Percentiles rank a stretch among this genome's conserved stretches.
Conservation (phyloP, 2,797 vertebrate species). For the Stomatorhinus walkeri region DNA sequence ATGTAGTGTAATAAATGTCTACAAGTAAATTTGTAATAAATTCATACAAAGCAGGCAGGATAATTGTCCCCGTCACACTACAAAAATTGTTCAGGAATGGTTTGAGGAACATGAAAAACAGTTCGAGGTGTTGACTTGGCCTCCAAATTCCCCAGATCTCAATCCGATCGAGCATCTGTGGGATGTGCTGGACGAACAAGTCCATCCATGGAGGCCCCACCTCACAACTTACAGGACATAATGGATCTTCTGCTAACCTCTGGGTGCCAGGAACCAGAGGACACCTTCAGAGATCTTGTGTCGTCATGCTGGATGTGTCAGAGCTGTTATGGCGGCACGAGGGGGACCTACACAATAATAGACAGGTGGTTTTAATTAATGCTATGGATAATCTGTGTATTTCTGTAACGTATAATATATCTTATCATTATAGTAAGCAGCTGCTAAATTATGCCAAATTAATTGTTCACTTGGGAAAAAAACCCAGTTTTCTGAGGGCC, state of each 20-base stretch:
- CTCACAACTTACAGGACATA: not conserved
- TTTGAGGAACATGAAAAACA: not conserved
- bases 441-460: not conserved
- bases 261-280: not conserved
- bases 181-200: not conserved
- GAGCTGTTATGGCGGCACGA: not conserved
- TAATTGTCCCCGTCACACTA: not conserved
- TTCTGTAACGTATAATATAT: not conserved
- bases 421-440: not conserved
- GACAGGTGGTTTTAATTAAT: not conserved
- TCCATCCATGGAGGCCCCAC: not conserved
- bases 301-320: not conserved
- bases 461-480: not conserved
- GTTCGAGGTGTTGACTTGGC: not conserved
- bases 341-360: not conserved
- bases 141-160: not conserved
- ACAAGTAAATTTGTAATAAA: not conserved
- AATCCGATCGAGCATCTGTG: not conserved
- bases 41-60: not conserved
- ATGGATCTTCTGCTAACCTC: not conserved
- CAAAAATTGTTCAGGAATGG: not conserved
- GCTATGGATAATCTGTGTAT: not conserved
- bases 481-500: not conserved
- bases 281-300: not conserved
- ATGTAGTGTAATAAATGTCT: not conserved